These are phyloP conservation scores for Catostomus latipinnis DNA, from an alignment of 2,797 vertebrate species.

Conservation along the genomic window DNA sequence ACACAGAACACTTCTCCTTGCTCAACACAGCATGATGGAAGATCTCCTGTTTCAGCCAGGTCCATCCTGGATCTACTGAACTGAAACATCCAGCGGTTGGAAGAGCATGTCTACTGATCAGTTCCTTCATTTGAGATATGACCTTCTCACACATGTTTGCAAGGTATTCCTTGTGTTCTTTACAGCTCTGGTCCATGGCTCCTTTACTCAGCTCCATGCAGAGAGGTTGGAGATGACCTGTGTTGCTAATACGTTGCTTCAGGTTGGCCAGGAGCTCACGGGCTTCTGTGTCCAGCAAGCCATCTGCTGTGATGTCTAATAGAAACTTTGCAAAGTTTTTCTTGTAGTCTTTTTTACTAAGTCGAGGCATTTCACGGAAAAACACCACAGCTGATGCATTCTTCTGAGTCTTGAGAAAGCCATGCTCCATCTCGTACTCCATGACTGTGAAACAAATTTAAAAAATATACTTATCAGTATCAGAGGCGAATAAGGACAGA, in stretches of 20 bases:
- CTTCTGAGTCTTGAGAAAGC: conserved; percentile 66
- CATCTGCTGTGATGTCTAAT: conserved; percentile 71
- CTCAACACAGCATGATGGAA: conserved; percentile 68
- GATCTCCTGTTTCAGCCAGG: conserved; percentile 73
- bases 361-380: conserved; percentile 75
- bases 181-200: conserved; percentile 66
- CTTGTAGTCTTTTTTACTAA: conserved; percentile 65
- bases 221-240: conserved; percentile 71
- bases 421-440: conserved; percentile 78
- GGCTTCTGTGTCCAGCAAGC: conserved; percentile 74
- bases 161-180: conserved; percentile 80
- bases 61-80: not conserved
- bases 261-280: conserved; percentile 74
- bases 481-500: not conserved
- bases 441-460: conserved; percentile 68
- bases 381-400: conserved; percentile 71
- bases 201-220: conserved; percentile 73
- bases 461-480: conserved; percentile 2
- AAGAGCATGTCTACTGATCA: conserved; percentile 62
- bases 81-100: not conserved
- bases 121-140: conserved; percentile 75
- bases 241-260: conserved; percentile 71
- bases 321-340: conserved; percentile 67
- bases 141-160: conserved; percentile 78
- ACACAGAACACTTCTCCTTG: conserved; percentile 57